These are phyloP conservation scores for Pseudocheirus occidentalis DNA, from an alignment of 2,797 vertebrate species.

Conservation along the genomic window DNA sequence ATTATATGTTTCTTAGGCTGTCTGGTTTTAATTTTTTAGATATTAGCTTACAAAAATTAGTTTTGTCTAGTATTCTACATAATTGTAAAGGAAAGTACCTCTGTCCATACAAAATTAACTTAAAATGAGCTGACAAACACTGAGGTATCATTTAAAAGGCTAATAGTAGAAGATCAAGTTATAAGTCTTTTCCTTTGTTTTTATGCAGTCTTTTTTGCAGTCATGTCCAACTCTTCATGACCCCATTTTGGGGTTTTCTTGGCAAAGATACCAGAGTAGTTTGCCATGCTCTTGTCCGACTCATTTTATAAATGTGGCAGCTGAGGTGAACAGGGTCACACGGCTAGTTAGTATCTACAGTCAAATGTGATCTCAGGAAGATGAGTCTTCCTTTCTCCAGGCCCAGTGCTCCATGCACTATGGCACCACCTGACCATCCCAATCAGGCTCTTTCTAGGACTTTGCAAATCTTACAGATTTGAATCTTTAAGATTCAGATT, in stretches of 20 bases:
- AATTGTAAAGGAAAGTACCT: not conserved
- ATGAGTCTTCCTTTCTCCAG: not conserved
- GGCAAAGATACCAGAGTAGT: not conserved
- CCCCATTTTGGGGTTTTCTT: not conserved
- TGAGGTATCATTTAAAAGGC: not conserved
- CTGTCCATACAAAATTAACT: not conserved
- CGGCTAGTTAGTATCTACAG: not conserved
- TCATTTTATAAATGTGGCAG: not conserved
- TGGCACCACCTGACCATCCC: not conserved
- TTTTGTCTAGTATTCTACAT: not conserved
- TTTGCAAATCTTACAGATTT: not conserved
- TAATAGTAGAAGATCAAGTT: not conserved
- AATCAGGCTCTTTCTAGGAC: not conserved
- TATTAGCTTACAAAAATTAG: not conserved
- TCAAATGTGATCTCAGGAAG: not conserved
- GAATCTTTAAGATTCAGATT: not conserved
- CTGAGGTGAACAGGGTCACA: not conserved
- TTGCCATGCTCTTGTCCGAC: not conserved
- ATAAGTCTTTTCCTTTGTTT: not conserved
- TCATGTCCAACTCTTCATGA: not conserved
- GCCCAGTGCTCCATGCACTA: not conserved
- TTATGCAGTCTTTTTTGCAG: not conserved
- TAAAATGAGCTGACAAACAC: not conserved
- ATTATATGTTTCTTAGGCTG: not conserved
- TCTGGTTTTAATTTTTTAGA: not conserved